Conservation (phyloP, 2,113 vertebrate genomes). For the Entosphenus tridentatus region DNA sequence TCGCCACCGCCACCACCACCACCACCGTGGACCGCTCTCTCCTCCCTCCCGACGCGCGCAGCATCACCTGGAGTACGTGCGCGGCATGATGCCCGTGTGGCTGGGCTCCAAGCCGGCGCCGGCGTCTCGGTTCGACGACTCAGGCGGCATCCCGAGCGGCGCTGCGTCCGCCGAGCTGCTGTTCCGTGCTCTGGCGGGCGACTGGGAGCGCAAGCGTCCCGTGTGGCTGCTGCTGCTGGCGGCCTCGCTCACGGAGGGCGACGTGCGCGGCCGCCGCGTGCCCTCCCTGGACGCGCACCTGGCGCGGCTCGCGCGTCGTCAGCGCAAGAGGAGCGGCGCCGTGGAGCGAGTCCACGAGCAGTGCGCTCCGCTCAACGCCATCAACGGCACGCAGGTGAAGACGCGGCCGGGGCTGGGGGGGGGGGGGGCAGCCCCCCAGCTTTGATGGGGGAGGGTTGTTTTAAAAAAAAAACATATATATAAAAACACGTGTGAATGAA, state of each 20-base stretch:
- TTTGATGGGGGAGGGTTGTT: too few relatives aligned
- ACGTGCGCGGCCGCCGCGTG: conserved; percentile 66
- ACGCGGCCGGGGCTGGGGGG: not conserved
- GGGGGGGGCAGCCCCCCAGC: too few relatives aligned
- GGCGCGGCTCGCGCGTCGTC: conserved; percentile 68
- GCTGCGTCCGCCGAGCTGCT: conserved; percentile 58
- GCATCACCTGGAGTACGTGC: conserved; percentile 85
- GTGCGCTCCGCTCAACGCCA: conserved; percentile 75
- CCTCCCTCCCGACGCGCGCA: not conserved
- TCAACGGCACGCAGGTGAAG: conserved; percentile 89
- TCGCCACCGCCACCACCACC: too few relatives aligned
- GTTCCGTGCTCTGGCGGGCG: conserved; percentile 81
- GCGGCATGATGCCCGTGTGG: conserved; percentile 90
- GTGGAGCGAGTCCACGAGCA: conserved; percentile 91
- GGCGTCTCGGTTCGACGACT: conserved; percentile 30
- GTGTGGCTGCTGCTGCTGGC: conserved; percentile 99
- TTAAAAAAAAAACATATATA: too few relatives aligned
- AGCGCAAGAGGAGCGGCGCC: conserved; percentile 61
- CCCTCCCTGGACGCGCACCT: conserved; percentile 78
- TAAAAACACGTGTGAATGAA: too few relatives aligned
- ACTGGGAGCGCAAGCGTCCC: conserved; percentile 92
- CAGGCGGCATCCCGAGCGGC: not conserved
- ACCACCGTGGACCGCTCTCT: too few relatives aligned
- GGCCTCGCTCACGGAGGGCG: conserved; percentile 79
- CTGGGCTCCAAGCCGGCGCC: conserved; percentile 79